Conservation (phyloP, 2,797 vertebrate species). For the Catharus ustulatus region DNA sequence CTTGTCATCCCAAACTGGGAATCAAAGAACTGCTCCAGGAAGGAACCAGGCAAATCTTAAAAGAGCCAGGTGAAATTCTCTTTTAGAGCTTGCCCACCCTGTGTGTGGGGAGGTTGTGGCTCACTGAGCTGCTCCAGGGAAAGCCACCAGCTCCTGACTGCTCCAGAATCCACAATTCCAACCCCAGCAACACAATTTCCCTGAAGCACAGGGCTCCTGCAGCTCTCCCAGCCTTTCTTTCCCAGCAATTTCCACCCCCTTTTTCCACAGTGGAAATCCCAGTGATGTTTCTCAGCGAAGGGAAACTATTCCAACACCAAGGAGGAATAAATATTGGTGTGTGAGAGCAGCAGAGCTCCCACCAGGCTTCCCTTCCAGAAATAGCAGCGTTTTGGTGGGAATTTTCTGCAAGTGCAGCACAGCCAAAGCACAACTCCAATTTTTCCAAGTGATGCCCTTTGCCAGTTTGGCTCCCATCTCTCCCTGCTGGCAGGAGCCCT, state of each 20-base stretch:
- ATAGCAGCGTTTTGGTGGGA: constrained; percentile 59
- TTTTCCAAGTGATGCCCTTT: constrained; percentile 62
- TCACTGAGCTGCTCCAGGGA: background rate
- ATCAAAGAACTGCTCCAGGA: background rate
- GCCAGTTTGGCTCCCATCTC: constrained; percentile 60
- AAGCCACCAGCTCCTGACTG: background rate
- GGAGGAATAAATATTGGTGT: background rate
- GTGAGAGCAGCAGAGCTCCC: background rate
- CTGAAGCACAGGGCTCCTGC: background rate
- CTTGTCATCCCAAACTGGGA: background rate
- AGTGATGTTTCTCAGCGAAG: background rate
- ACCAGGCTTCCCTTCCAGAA: constrained; percentile 1
- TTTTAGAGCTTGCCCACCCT: background rate
- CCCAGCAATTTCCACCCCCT: background rate
- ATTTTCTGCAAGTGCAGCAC: constrained; percentile 57
- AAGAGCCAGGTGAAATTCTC: background rate
- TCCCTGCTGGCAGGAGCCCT: constrained; percentile 44
- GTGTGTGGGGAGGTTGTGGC: background rate
- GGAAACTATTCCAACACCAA: constrained; percentile 10
- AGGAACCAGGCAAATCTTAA: background rate
- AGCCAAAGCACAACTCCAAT: constrained; percentile 68
- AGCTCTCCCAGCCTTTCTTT: background rate
- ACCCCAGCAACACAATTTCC: background rate
- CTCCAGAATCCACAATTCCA: background rate
- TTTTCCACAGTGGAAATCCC: constrained; percentile 12